Evolutionary conservation across 2,888 invertebrate species (phyloP).

Genomic region (Odiellus spinosus): DNA sequence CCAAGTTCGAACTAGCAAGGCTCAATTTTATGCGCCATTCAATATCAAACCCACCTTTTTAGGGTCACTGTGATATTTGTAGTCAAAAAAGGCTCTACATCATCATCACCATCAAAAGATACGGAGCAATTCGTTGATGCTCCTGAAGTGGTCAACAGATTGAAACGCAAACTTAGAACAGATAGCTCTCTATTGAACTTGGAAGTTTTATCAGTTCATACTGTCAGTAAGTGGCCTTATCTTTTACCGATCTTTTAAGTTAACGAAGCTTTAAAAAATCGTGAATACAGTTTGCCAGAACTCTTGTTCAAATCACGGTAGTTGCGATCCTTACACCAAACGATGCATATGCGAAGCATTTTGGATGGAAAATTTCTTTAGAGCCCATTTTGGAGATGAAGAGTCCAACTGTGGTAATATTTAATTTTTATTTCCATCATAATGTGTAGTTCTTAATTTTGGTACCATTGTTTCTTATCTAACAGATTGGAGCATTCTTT

Average conservation of each 20-base stretch:
- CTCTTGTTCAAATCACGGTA: slow-evolving; percentile 75
- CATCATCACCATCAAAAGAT: no score
- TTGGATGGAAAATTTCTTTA: slow-evolving; percentile 80
- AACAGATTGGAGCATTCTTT: slow-evolving; percentile 81
- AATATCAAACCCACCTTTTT: neutral
- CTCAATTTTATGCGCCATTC: no score
- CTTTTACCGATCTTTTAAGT: neutral
- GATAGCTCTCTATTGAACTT: slow-evolving; percentile 54
- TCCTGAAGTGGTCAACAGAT: slow-evolving; percentile 44
- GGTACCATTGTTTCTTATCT: neutral
- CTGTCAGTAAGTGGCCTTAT: slow-evolving; percentile 36
- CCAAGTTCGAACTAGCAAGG: no score
- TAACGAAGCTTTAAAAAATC: neutral
- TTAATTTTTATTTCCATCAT: neutral
- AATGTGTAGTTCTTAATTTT: slow-evolving; percentile 1
- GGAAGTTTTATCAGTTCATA: slow-evolving; percentile 60
- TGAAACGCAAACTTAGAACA: slow-evolving; percentile 49
- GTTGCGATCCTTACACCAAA: slow-evolving; percentile 65
- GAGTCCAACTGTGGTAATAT: slow-evolving; percentile 61
- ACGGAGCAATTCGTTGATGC: slow-evolving; percentile 31
- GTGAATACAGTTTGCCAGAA: slow-evolving; percentile 59
- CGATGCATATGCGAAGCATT: slow-evolving; percentile 82
- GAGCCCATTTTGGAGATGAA: slow-evolving; percentile 45
- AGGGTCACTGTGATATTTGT: slow-evolving; percentile 23
- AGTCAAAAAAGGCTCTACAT: slow-evolving; percentile 16